Conservation (phyloP, 2,113 vertebrate genomes). For the Petroica traversi region DNA sequence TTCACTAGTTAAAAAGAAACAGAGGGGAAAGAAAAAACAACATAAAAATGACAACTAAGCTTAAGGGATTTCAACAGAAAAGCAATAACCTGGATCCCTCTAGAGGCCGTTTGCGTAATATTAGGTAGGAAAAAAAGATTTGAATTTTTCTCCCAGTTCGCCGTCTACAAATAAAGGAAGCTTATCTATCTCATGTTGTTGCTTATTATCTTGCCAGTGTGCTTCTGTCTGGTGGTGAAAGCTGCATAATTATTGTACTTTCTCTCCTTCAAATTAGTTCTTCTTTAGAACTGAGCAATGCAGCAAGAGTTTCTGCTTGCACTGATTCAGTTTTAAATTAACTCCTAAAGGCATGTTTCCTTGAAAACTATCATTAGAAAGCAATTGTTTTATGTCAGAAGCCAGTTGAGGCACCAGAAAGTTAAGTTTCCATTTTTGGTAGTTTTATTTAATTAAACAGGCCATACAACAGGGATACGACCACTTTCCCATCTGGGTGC, state of each 20-base stretch:
- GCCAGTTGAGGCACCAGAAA: neutral
- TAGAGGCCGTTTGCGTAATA: slow-evolving; percentile 71
- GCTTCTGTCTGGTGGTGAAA: neutral
- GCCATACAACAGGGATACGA: neutral
- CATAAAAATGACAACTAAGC: neutral
- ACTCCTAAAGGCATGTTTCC: neutral
- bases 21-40: neutral
- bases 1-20: neutral
- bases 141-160: neutral
- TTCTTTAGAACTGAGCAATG: neutral
- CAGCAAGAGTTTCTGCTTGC: neutral
- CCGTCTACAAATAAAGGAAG: neutral
- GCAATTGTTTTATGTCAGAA: neutral
- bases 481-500: neutral
- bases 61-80: slow-evolving; percentile 21
- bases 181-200: neutral
- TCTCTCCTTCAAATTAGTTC: neutral
- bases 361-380: neutral
- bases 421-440: neutral
- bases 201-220: neutral
- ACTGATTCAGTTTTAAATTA: neutral
- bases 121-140: neutral
- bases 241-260: neutral
- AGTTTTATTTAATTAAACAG: neutral
- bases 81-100: slow-evolving; percentile 76